Conservation (phyloP, 2,113 vertebrate genomes). For the Sinocyclocheilus anophthalmus region DNA sequence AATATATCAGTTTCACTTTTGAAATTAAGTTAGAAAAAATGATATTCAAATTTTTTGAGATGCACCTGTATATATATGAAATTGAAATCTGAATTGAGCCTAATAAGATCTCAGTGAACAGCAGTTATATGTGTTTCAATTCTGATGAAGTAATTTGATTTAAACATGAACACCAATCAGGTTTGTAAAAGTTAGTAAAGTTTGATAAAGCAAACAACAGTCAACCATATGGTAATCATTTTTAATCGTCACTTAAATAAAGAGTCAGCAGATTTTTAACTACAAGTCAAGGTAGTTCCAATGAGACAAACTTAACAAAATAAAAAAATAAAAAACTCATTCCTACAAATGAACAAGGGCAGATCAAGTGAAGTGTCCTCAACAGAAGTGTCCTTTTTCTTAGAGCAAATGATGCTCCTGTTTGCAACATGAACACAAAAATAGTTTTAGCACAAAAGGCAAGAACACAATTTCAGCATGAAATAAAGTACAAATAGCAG, state of each 20-base stretch:
- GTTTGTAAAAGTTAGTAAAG: neutral
- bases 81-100: neutral
- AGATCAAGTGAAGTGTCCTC: neutral
- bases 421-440: slow-evolving; percentile 33
- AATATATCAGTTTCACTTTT: no score
- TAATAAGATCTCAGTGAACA: neutral
- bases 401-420: slow-evolving; percentile 26
- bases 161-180: neutral
- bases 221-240: neutral
- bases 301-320: neutral
- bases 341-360: slow-evolving; percentile 33
- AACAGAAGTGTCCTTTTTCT: slow-evolving; percentile 21
- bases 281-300: slow-evolving; percentile 43
- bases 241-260: slow-evolving; percentile 53
- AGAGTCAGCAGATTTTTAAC: slow-evolving; percentile 35
- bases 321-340: slow-evolving; percentile 7
- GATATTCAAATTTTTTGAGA: no score
- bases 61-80: no score
- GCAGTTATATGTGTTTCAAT: neutral
- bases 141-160: neutral
- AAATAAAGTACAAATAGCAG: slow-evolving; percentile 21
- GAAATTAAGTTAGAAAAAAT: no score
- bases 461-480: slow-evolving; percentile 39
- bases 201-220: neutral
- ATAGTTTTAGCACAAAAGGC: slow-evolving; percentile 11